A percentile compares a stretch with the other conserved stretches of the same genome.
Evolutionary conservation across 2,113 vertebrate genomes (phyloP).

Genomic region (Erinaceus europaeus): DNA sequence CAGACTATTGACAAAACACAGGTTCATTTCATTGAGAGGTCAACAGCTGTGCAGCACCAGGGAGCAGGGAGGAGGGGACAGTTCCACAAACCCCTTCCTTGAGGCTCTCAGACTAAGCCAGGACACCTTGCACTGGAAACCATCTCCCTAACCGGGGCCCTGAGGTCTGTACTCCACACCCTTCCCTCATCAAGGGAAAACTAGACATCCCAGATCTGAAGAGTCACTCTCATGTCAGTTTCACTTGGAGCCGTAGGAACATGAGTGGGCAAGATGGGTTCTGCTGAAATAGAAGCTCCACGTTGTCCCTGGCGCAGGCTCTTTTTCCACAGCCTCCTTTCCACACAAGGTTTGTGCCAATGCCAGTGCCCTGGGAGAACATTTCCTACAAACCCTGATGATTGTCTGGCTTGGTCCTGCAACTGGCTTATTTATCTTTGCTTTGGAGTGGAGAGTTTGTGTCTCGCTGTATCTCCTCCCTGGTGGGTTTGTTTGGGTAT

Average conservation of each 20-base stretch:
- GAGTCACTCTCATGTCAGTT: neutral
- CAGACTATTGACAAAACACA: fast-evolving
- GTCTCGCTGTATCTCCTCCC: neutral
- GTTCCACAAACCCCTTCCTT: neutral
- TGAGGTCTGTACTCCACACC: neutral
- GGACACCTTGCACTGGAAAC: fast-evolving
- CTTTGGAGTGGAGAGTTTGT: neutral
- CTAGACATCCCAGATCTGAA: neutral
- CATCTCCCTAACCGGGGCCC: neutral
- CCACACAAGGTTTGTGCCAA: neutral
- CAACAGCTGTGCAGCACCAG: neutral
- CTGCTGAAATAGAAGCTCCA: fast-evolving
- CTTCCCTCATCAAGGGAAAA: neutral
- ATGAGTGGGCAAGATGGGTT: neutral
- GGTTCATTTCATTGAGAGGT: no score
- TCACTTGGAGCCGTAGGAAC: neutral
- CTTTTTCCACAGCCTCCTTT: neutral
- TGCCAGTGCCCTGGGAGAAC: neutral
- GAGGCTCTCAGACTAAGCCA: neutral
- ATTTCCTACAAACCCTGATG: neutral
- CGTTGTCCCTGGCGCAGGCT: fast-evolving
- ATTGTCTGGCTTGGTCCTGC: neutral
- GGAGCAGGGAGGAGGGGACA: no score
- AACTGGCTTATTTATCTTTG: conserved; percentile 6
- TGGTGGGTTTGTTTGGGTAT: conserved; percentile 9